Evolutionary conservation across 1,140 invertebrate species (phyloP), one percentile per base, ranked within the genome.

Genomic region (Pogonomyrmex barbatus): DNA sequence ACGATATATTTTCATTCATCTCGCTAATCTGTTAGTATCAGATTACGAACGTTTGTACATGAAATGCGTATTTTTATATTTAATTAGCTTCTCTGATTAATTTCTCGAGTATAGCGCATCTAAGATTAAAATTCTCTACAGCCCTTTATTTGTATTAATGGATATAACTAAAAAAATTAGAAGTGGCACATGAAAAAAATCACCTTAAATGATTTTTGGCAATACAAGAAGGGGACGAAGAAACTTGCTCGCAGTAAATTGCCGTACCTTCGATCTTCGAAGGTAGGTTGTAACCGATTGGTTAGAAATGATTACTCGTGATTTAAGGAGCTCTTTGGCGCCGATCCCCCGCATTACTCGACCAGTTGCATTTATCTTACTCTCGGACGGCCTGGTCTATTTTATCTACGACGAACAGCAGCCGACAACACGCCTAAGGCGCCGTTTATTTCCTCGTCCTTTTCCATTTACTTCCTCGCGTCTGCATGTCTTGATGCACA

Each of bases 271-370:
- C 90, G 88, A 92, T 89, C 87, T 85, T 86, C 45, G 71, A 86
- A 83, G 82, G 62, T 76, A 83, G 82, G 62, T 76, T 68, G 86
- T 89, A 89, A 88, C 68, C 87, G 91, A 93, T 92, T 94, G 92
- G 92, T 92, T 90, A 92, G 92, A 94, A 94, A 94, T 93, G 92
- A 94, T 94, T 94, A 93, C 90, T 91, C 86, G 87, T 94, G 93
- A 94, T 94, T 94, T 93, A 94, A 93, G 93, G 92, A 92, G 92
- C 89, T 93, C 92, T 92, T 87, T 67, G 85, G 81, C 50, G 42
- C 90, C 81, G 82, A 87, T 87, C 85, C 88, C 65, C 65, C 63
- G 86, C 73, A 90, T 73, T 88, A 79, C 68, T 42, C 87, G 84
- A 86, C 67, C 76, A 76, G 83, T 88, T 92, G 88, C 89, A 91